Base-by-base conservation (phyloP, 1,140 invertebrate genomes). In the Cotesia vestalis region DNA sequence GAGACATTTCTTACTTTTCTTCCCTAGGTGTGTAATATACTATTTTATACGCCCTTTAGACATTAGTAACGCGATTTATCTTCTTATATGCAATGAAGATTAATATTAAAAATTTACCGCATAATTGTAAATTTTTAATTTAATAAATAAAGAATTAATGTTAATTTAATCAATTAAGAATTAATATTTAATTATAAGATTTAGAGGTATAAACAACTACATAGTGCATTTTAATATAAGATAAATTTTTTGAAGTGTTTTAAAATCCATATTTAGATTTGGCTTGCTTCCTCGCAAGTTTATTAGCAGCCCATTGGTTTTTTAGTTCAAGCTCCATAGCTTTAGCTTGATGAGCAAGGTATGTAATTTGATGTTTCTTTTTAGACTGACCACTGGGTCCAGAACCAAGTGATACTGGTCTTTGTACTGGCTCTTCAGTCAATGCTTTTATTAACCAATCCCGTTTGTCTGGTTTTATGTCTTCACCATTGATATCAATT, bases 341-440 rank as follows among this genome's bases (percentile, higher is more conserved):
- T 86, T 98, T 98, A 20, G 96, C 96, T 90, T 95, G 95, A 84
- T 95, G 94, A 6, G 96, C 96, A 69, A 98, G 89, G 85, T 98
- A 98, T 3, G 96, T 98, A 76, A 98, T 98, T 88, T 98, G 97
- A 89, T 98, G 96, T 86, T 98, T 98, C 74, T 86, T 86, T 35
- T 86, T 87, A 1, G 84, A 86, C 12, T 82, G 81, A 4, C 83
- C 79, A 68, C 81, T 81, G 4, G 85, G 79, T 46, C 85, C 85
- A 55, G 79, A 67, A 57, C 76, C 72, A 40, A 84, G 76, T 36
- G 84, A 86, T 4, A 86, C 68, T 35, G 86, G 85, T 34, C 84
- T 84, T 85, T 88, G 86, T 64, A 88, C 85, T 63, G 89, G 88
- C 72, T 95, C 92, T 78, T 96, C 93, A 40, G 94, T 93, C 20